Evolutionary conservation across 1,140 invertebrate genomes (phyloP).

Genomic region (Chymomyza costata): DNA sequence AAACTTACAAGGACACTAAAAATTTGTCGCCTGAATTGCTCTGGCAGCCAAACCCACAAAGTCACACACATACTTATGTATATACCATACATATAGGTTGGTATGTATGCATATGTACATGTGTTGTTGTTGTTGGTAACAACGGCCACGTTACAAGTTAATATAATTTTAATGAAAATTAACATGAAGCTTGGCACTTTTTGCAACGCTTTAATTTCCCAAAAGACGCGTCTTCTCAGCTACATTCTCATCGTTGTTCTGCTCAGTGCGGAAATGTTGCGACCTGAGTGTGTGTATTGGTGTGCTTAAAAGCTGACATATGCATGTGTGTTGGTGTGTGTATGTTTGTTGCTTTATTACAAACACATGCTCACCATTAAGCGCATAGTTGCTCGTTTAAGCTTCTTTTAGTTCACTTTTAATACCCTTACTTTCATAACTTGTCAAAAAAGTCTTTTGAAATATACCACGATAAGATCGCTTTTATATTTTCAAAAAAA

Average conservation of each 20-base stretch:
- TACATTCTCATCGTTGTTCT: conserved; percentile 17
- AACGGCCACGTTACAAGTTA: conserved; percentile 67
- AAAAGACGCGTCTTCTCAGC: conserved; percentile 51
- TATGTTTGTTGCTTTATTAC: conserved; percentile 52
- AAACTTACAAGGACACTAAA: conserved; percentile 71
- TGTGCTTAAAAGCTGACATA: too few relatives aligned
- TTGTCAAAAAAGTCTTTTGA: too few relatives aligned
- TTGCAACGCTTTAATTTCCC: conserved; percentile 70
- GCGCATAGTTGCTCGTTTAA: conserved; percentile 55
- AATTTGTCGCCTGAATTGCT: conserved; percentile 52
- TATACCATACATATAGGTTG: neutral
- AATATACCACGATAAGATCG: too few relatives aligned
- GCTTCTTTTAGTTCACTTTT: conserved; percentile 38
- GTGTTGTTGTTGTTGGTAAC: neutral
- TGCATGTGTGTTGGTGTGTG: conserved; percentile 1
- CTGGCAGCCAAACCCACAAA: neutral
- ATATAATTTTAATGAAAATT: conserved; percentile 74
- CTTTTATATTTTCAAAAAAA: too few relatives aligned
- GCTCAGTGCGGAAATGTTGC: conserved; percentile 1
- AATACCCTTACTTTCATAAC: neutral
- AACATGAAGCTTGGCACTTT: conserved; percentile 70
- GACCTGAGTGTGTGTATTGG: conserved; percentile 8
- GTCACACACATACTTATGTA: neutral
- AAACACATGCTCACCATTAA: conserved; percentile 47
- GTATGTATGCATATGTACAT: conserved; percentile 23